Conservation (phyloP, 1,140 invertebrate genomes). For the Coenobita brevimanus region DNA sequence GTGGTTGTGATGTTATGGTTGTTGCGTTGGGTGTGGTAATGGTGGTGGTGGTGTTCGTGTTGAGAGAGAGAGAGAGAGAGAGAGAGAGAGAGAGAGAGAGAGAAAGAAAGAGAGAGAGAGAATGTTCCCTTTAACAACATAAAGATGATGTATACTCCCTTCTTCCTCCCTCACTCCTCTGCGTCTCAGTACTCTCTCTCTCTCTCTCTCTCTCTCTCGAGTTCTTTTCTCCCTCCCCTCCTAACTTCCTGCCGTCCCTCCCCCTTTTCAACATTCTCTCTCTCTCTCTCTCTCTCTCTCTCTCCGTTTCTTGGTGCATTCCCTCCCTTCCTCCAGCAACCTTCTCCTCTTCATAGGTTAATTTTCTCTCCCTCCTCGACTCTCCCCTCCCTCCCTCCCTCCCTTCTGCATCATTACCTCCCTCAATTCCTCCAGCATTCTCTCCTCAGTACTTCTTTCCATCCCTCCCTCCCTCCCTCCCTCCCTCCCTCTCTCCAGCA, state of each 20-base stretch:
- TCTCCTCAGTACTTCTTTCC: neutral
- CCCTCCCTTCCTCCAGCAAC: neutral
- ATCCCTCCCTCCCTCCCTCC: neutral
- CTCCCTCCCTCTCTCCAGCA: neutral
- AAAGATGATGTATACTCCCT: constrained; percentile 3
- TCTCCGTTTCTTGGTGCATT: too few relatives aligned
- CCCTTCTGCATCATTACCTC: neutral
- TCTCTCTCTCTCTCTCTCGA: too few relatives aligned
- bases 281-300: neutral
- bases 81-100: too few relatives aligned
- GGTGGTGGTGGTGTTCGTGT: neutral
- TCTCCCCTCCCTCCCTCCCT: neutral
- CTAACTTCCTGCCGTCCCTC: neutral
- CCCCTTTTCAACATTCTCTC: neutral
- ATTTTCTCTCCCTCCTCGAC: neutral
- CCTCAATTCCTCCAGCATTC: neutral
- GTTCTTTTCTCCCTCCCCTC: neutral
- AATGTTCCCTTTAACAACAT: neutral
- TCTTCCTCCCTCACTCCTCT: neutral
- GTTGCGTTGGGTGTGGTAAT: neutral
- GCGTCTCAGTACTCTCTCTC: too few relatives aligned
- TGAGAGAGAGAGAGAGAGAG: constrained; percentile 13
- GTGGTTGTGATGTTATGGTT: neutral
- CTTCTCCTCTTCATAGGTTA: neutral
- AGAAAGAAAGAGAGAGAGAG: too few relatives aligned